Base-by-base conservation (phyloP, 2,888 invertebrate species). In the Drosophila eohydei region DNA sequence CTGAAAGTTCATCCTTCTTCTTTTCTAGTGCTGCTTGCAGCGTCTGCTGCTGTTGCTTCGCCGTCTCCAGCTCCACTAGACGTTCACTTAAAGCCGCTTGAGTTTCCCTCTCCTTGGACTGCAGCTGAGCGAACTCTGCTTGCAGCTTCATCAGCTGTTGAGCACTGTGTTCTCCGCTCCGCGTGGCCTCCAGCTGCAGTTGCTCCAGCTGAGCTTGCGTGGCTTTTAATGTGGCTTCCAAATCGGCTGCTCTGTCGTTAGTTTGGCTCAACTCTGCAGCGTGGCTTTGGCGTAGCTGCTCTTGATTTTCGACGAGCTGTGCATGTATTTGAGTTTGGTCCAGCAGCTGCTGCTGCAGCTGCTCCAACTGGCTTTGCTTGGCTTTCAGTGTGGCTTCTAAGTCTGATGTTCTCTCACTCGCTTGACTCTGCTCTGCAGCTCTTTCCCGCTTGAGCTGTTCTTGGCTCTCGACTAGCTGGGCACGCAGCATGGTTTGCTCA, bases 21-120 rank as follows among this genome's bases (percentile, higher is more conserved):
- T 90, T 81, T 4, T 82, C 71, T 8, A 86, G 44, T 14, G 79
- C 59, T 0, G 63, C 78, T 38, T 71, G 82, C 14, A 81, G 72
- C 2, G 59, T 62, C 60, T 89, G 83, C 21, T 77, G 26, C 38
- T 65, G 62, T 28, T 78, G 81, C 14, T 80, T 64, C 6, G 62
- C 40, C 6, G 30, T 12, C 28, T 69, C 68, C 43, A 78, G 46
- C 2, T 85, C 62, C 0, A 9, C 12, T 11, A 60, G 26, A 12
- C 50, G 32, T 6, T 55, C 14, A 1, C 34, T 54, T 0, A 83
- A 21, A 0, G 52, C 43, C 2, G 4, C 14, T 30, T 83, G 58
- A 0, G 62, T 28, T 28, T 66, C 63, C 8, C 38, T 52, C 26
- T 58, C 60, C n/a, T 68, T 57, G 0, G 58, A 5, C n/a, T 70